Evolutionary conservation across 2,888 invertebrate species (phyloP), one percentile per base, ranked within the genome.

Genomic region (Orthonychiurus folsomi): DNA sequence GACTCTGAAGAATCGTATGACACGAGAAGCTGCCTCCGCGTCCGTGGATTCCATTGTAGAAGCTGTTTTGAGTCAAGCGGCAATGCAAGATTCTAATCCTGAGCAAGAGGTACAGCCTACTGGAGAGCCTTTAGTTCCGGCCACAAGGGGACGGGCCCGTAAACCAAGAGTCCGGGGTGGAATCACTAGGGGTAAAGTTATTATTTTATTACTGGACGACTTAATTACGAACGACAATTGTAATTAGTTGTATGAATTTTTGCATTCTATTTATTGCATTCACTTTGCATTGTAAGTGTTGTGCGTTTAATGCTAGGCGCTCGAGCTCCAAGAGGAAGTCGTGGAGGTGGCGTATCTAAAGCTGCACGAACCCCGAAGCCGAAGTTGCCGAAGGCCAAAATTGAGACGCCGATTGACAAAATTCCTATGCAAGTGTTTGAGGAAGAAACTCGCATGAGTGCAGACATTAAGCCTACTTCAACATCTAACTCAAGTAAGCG

Each of bases 401-500:
- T 62, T 54, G 25, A 23, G 56, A 60, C 2, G 15, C 37, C 37
- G 15, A 5, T 15, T 9, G n/a, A n/a, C n/a, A 60, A 64, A 27
- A 62, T 63, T 12, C 75, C 76, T 1, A 75, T 79, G 1, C 78
- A 80, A 66, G 78, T 79, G 25, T 80, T 80, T 64, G 81, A 81
- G 64, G 81, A 81, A 69, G 81, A 81, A 69, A 81, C 81, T 1
- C 74, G 81, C 64, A 81, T 81, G 81, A 81, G 81, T 69, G 80
- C 80, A 15, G 79, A 79, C 50, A 37, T 37, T 47, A 58, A 25
- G 5, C 3, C 50, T 26, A 59, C 12, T 12, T 12, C 24, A 48
- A 25, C 18, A 3, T 2, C 20, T 24, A 55, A 23, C 24, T 55
- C 23, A 55, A 24, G 37, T 37, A 37, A 9, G 37, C n/a, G n/a